These are phyloP conservation scores for Acromyrmex heyeri DNA, from an alignment of 1,140 invertebrate species.

Conservation along the genomic window DNA sequence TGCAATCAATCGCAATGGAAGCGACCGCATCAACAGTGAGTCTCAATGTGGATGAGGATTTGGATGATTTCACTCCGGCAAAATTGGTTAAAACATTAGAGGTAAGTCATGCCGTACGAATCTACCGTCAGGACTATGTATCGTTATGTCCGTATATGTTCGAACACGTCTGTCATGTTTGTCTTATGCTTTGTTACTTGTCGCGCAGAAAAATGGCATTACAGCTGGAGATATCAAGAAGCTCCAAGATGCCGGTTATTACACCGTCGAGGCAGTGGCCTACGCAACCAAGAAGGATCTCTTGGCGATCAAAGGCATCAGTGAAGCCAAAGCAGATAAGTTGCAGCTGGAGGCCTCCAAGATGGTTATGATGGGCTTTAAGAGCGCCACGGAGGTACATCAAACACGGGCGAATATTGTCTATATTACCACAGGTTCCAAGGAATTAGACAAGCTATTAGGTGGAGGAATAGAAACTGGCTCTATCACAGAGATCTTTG, in stretches of 20 bases:
- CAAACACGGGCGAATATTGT: conserved; percentile 94
- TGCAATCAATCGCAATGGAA: conserved; percentile 62
- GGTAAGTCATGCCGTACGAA: conserved; percentile 68
- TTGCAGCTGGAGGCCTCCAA: conserved; percentile 96
- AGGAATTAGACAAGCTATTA: conserved; percentile 96
- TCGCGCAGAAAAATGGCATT: conserved; percentile 93
- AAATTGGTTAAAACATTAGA: conserved; percentile 82
- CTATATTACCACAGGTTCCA: conserved; percentile 96
- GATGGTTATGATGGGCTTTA: conserved; percentile 98
- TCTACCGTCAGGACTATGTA: too few relatives aligned
- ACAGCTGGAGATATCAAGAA: conserved; percentile 97
- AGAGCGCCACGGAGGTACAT: conserved; percentile 98
- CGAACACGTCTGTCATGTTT: not conserved
- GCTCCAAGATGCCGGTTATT: conserved; percentile 96
- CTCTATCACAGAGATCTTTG: conserved; percentile 99
- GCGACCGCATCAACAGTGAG: conserved; percentile 71
- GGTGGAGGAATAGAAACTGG: conserved; percentile 99
- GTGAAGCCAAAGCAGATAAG: conserved; percentile 99
- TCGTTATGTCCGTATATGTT: not conserved
- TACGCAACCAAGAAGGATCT: conserved; percentile 97
- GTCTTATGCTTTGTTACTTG: not conserved
- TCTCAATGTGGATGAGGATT: conserved; percentile 77
- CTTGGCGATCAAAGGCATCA: conserved; percentile 97
- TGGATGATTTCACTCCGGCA: conserved; percentile 77
- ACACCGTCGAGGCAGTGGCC: conserved; percentile 98